phyloP scores from a whole-genome alignment of 2,888 invertebrate genomes.

The Cantharis rustica region DNA sequence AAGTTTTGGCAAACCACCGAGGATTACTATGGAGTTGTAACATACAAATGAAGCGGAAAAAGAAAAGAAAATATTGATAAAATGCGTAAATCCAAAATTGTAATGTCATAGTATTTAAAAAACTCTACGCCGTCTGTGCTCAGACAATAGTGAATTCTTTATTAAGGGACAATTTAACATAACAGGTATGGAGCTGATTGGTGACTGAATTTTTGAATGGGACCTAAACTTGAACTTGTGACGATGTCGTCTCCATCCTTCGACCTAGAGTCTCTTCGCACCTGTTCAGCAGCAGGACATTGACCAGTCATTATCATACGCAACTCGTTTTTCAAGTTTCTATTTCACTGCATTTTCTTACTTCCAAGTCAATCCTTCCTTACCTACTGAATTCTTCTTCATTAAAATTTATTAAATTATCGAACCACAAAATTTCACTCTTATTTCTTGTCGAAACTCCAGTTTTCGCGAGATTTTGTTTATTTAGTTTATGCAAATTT shows the following conservation, averaged over 20 bases:
- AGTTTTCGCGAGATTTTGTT: background rate
- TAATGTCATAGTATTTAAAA: constrained; percentile 1
- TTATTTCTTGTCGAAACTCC: background rate
- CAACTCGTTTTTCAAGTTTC: constrained; percentile 56
- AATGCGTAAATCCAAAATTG: too few relatives aligned
- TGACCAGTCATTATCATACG: constrained; percentile 55
- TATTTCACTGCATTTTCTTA: constrained; percentile 46
- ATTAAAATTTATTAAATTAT: background rate
- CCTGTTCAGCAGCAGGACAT: constrained; percentile 52
- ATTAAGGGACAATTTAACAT: constrained; percentile 32
- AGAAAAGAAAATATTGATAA: too few relatives aligned
- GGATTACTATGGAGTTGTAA: too few relatives aligned
- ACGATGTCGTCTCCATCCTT: constrained; percentile 26
- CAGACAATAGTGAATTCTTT: constrained; percentile 13
- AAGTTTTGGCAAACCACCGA: too few relatives aligned
- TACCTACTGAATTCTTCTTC: background rate
- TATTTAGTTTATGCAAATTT: background rate
- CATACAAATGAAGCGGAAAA: too few relatives aligned
- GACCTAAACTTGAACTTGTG: constrained; percentile 25
- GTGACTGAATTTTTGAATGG: constrained; percentile 35
- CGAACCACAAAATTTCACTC: background rate
- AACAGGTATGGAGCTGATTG: constrained; percentile 33
- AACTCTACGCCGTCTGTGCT: constrained; percentile 2
- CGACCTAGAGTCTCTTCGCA: constrained; percentile 52
- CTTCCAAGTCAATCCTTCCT: constrained; percentile 22